Evolutionary conservation across 1,140 invertebrate species (phyloP).

Genomic region (Antheraea mylitta): DNA sequence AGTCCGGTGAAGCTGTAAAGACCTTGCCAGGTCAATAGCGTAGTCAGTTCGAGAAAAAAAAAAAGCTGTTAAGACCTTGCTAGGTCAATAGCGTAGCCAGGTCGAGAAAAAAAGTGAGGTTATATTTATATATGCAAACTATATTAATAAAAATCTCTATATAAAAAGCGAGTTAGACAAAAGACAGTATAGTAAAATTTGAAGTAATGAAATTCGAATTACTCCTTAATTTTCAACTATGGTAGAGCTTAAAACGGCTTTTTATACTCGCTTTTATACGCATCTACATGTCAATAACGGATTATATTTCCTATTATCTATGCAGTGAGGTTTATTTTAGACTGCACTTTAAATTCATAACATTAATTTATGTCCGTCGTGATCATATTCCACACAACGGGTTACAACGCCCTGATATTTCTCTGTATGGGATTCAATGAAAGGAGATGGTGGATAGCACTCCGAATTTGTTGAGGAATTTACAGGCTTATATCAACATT

Average conservation of each 20-base stretch:
- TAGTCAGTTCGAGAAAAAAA: too few relatives aligned
- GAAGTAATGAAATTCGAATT: too few relatives aligned
- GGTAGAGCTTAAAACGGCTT: slow-evolving; percentile 16
- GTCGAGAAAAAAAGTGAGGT: too few relatives aligned
- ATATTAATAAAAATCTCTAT: too few relatives aligned
- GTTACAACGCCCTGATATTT: slow-evolving; percentile 12
- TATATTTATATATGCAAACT: too few relatives aligned
- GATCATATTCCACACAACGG: slow-evolving; percentile 47
- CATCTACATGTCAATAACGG: slow-evolving; percentile 16
- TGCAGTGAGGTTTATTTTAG: slow-evolving; percentile 24
- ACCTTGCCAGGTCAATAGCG: too few relatives aligned
- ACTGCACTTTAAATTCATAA: slow-evolving; percentile 7
- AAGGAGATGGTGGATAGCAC: slow-evolving; percentile 25
- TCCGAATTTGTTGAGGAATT: neutral
- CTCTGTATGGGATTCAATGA: slow-evolving; percentile 11
- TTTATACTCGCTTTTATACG: slow-evolving; percentile 40
- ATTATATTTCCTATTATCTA: slow-evolving; percentile 28
- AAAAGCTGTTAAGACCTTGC: too few relatives aligned
- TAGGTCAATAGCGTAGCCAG: too few relatives aligned
- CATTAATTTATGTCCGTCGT: slow-evolving; percentile 71
- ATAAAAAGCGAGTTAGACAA: too few relatives aligned
- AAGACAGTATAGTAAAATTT: too few relatives aligned
- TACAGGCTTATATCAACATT: slow-evolving; percentile 14
- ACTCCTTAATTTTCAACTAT: too few relatives aligned
- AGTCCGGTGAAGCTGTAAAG: too few relatives aligned